These are phyloP conservation scores for Siniperca obscura DNA, from an alignment of 2,797 vertebrate species.

Conservation along the genomic window DNA sequence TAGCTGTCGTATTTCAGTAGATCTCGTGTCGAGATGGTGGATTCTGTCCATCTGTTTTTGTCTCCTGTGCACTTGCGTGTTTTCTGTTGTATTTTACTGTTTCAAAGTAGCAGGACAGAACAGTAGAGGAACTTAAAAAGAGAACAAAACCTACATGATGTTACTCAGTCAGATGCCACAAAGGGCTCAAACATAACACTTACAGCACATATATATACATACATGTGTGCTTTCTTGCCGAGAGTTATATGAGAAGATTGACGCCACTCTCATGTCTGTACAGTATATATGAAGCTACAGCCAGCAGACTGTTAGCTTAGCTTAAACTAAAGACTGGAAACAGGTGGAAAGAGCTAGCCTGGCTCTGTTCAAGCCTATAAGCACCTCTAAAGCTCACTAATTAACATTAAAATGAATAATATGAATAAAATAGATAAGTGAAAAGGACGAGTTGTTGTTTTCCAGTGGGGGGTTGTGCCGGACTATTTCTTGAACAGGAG, in stretches of 20 bases:
- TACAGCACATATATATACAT: no score
- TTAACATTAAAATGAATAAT: background rate
- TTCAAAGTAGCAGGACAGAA: background rate
- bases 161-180: no score
- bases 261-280: no score
- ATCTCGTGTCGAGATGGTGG: background rate
- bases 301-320: background rate
- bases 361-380: no score
- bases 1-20: rapidly evolving
- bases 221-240: background rate
- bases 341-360: background rate
- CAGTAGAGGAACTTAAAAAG: background rate
- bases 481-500: no score
- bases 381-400: background rate
- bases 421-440: no score
- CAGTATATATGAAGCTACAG: background rate
- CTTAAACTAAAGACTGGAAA: background rate
- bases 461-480: no score
- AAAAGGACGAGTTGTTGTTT: no score
- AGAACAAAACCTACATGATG: background rate
- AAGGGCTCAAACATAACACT: background rate
- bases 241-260: no score
- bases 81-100: background rate
- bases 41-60: slow-evolving; percentile 24
- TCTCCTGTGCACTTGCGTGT: background rate